Evolutionary conservation across 2,113 vertebrate species (phyloP).

Genomic region (Gopherus evgoodei): DNA sequence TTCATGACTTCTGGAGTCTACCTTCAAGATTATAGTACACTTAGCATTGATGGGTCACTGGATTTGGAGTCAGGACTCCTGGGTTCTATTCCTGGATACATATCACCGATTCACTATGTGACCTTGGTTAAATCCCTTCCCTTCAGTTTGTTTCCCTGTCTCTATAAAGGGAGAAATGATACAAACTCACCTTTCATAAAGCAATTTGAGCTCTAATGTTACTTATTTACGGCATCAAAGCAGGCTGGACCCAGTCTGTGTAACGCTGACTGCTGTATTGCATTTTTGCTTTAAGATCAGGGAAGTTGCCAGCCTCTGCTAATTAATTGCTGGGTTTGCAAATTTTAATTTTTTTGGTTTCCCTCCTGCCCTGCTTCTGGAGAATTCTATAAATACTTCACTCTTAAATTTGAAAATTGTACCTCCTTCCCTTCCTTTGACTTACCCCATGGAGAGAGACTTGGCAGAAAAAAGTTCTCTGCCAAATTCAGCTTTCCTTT

Average conservation of each 20-base stretch:
- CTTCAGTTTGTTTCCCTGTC: not conserved
- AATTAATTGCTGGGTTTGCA: not conserved
- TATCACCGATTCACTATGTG: not conserved
- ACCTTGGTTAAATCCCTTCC: not conserved
- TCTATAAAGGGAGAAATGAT: not conserved
- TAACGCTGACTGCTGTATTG: not conserved
- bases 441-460: constrained; percentile 64
- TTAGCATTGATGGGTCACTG: not conserved
- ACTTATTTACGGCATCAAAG: not conserved
- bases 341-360: not conserved
- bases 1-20: not conserved
- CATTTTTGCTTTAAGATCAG: not conserved
- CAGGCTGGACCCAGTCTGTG: not conserved
- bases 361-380: not conserved
- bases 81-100: not conserved
- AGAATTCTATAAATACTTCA: not conserved
- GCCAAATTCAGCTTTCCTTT: constrained; percentile 77
- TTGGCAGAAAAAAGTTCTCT: constrained; percentile 58
- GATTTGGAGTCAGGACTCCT: not conserved
- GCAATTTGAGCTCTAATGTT: rapidly evolving
- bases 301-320: not conserved
- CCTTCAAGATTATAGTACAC: not conserved
- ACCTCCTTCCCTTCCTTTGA: constrained; percentile 31
- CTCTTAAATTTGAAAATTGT: constrained; percentile 19
- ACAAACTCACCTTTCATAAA: not conserved